These are phyloP conservation scores for Narcine bancroftii DNA, from an alignment of 2,113 vertebrate species.

Conservation along the genomic window DNA sequence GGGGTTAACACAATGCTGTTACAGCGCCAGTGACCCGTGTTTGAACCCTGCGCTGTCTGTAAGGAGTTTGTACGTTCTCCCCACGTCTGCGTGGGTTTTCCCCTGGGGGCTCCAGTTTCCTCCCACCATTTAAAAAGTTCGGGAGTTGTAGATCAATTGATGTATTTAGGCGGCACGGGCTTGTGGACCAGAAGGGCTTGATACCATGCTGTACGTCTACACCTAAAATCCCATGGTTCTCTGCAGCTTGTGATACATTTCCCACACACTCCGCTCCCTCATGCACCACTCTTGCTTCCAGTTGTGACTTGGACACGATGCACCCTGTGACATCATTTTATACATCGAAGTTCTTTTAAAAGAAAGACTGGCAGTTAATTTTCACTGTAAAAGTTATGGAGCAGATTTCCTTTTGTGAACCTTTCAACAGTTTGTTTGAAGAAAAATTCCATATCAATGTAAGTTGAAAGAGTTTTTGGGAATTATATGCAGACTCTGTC, in stretches of 20 bases:
- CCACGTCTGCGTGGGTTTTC: no score
- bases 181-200: no score
- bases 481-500: background rate
- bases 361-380: background rate
- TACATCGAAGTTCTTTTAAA: background rate
- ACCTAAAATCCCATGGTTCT: background rate
- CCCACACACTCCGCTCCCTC: background rate
- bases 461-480: background rate
- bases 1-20: no score
- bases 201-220: no score
- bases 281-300: no score
- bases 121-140: no score
- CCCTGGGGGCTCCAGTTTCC: no score
- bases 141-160: no score
- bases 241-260: background rate
- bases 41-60: no score
- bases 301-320: background rate
- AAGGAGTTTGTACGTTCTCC: no score
- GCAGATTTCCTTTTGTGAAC: background rate
- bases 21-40: no score
- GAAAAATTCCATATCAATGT: background rate
- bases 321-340: background rate
- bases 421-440: constrained; percentile 12
- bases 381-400: background rate
- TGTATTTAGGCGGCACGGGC: no score